A percentile compares a stretch with the other conserved stretches of the same genome.
Evolutionary conservation across 2,888 invertebrate genomes (phyloP).

Genomic region (Phyllotreta cruciferae): DNA sequence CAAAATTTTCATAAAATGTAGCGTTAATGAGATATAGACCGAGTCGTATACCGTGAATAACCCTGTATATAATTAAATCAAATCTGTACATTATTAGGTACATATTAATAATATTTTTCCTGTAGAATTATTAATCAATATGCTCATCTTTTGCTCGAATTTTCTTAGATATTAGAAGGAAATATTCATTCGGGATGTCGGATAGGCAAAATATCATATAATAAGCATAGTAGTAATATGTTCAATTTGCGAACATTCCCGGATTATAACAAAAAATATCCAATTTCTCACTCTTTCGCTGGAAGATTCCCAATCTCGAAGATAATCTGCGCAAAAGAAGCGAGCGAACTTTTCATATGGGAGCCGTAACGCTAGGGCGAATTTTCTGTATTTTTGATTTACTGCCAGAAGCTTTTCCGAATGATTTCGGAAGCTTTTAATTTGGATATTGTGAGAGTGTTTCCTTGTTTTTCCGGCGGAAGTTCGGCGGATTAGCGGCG

Average conservation of each 20-base stretch:
- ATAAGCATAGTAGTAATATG: no score
- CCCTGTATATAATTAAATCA: no score
- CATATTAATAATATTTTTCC: no score
- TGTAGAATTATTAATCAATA: no score
- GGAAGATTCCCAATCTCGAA: slow-evolving; percentile 21
- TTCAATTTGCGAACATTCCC: background rate
- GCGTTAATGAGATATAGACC: no score
- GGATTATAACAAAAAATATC: slow-evolving; percentile 30
- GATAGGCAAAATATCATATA: no score
- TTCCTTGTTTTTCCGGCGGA: slow-evolving; percentile 31
- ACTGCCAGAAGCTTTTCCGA: slow-evolving; percentile 36
- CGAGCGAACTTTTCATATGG: slow-evolving; percentile 34
- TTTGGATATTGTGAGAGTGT: slow-evolving; percentile 37
- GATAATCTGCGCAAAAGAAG: slow-evolving; percentile 24
- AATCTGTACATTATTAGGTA: no score
- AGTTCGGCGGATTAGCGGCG: slow-evolving; percentile 18
- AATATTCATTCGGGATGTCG: no score
- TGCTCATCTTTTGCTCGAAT: no score
- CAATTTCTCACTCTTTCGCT: slow-evolving; percentile 25
- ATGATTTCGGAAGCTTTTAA: slow-evolving; percentile 37
- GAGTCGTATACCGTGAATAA: no score
- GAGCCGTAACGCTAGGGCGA: slow-evolving; percentile 28
- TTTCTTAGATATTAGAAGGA: no score
- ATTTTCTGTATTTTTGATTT: slow-evolving; percentile 33
- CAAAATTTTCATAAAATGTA: no score